These are phyloP conservation scores for Graptemys geographica DNA, from an alignment of 2,797 vertebrate genomes.

Conservation along the genomic window DNA sequence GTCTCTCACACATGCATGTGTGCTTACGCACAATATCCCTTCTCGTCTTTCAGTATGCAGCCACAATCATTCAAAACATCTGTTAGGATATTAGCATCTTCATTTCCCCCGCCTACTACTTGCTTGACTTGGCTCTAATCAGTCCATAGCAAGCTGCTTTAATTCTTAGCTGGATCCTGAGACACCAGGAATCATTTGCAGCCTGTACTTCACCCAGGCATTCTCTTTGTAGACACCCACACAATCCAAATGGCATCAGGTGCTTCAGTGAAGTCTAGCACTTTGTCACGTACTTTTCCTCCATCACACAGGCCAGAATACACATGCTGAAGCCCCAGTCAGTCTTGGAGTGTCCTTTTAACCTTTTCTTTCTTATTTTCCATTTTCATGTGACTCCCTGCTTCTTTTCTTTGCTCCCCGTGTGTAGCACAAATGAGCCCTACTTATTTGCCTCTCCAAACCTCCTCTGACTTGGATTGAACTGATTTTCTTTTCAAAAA, in stretches of 20 bases:
- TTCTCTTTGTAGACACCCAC: background rate
- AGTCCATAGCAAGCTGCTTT: background rate
- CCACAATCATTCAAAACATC: background rate
- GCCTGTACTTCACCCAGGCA: background rate
- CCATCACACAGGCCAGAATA: slow-evolving; percentile 9
- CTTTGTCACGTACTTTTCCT: slow-evolving; percentile 38
- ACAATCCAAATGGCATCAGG: slow-evolving; percentile 2
- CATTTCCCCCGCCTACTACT: background rate
- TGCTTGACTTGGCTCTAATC: background rate
- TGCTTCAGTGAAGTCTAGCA: background rate
- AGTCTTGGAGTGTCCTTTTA: slow-evolving; percentile 12
- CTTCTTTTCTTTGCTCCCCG: slow-evolving; percentile 60
- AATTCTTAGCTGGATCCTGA: background rate
- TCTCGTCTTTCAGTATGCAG: background rate
- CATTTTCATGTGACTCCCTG: slow-evolving; percentile 22
- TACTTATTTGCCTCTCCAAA: slow-evolving; percentile 65
- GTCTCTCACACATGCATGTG: background rate
- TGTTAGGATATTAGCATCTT: background rate
- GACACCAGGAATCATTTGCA: too few species aligned
- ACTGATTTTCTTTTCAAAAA: slow-evolving; percentile 73
- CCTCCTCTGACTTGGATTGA: slow-evolving; percentile 77
- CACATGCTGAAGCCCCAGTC: background rate
- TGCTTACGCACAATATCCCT: background rate
- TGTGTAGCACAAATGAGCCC: slow-evolving; percentile 72
- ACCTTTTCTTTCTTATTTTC: slow-evolving; percentile 16